phyloP scores from a whole-genome alignment of 2,797 vertebrate species.

The Cryptoprocta ferox region DNA sequence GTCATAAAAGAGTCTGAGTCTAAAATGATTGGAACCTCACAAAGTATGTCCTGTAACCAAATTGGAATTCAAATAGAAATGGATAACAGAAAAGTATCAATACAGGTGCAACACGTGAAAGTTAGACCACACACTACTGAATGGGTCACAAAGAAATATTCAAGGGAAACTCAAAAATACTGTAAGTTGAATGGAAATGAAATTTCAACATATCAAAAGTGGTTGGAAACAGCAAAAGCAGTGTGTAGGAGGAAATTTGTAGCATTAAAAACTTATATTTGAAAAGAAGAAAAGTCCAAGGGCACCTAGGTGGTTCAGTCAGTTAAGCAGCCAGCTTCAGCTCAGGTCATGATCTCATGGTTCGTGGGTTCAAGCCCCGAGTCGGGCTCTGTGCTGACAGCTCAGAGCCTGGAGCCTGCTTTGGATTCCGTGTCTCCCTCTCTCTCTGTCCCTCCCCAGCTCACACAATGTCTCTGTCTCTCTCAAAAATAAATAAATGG shows the following conservation, averaged over 20 bases:
- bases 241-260: not conserved
- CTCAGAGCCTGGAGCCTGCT: no score
- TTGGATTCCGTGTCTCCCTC: no score
- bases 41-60: not conserved
- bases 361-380: no score
- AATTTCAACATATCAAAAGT: not conserved
- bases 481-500: no score
- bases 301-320: no score
- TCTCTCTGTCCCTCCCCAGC: no score
- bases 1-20: no score
- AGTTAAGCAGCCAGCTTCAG: no score
- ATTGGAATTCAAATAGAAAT: not conserved
- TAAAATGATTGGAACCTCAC: not conserved
- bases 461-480: no score
- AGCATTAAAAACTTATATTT: not conserved
- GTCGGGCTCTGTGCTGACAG: no score
- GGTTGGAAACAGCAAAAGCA: not conserved
- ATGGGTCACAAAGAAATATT: not conserved
- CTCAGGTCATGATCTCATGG: no score
- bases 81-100: not conserved
- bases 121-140: rapidly evolving
- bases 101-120: no score
- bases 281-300: not conserved
- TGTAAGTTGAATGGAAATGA: not conserved
- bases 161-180: not conserved